A percentile compares a stretch with the other conserved stretches of the same genome.
phyloP scores from a whole-genome alignment of 2,797 vertebrate genomes.

The Parotocinclus haroldoi region DNA sequence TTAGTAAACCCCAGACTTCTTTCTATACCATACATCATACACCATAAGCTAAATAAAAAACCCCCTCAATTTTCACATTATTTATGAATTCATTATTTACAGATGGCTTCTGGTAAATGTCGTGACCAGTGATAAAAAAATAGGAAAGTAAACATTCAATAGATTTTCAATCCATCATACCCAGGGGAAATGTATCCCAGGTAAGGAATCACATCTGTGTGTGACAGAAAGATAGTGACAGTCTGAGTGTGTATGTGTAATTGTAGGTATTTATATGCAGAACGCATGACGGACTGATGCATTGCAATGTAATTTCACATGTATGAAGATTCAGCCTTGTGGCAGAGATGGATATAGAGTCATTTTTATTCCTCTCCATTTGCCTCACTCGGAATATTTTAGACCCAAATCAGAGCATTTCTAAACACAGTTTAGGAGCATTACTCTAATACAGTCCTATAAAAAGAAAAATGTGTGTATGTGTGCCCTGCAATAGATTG shows the following conservation, averaged over 20 bases:
- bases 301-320: slow-evolving; percentile 39
- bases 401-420: slow-evolving; percentile 45
- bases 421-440: slow-evolving; percentile 26
- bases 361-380: slow-evolving; percentile 34
- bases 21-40: no score
- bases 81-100: no score
- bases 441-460: slow-evolving; percentile 24
- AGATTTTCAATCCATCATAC: slow-evolving; percentile 28
- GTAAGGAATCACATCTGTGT: slow-evolving; percentile 3
- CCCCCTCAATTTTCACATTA: no score
- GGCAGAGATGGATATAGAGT: slow-evolving; percentile 28
- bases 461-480: no score
- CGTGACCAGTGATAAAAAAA: not conserved
- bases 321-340: slow-evolving; percentile 37
- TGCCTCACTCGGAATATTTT: slow-evolving; percentile 34
- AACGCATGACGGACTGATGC: slow-evolving; percentile 38
- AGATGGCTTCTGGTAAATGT: not conserved
- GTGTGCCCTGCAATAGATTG: no score
- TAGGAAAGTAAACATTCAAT: slow-evolving; percentile 12
- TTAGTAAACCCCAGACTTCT: no score
- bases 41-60: no score
- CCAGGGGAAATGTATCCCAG: slow-evolving; percentile 9
- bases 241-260: slow-evolving; percentile 9
- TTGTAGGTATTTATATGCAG: slow-evolving; percentile 33
- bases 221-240: not conserved